A percentile compares a stretch with the other conserved stretches of the same genome.
These are phyloP conservation scores for human (Homo sapiens) DNA, from an alignment of 2,113 vertebrate species.

Conservation along the genomic window GRCh38 chr15:97504501-97505000, in stretches of 20 bases:
- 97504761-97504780: not conserved
- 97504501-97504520: not conserved
- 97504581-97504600: rapidly evolving
- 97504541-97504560: not conserved
- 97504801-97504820: not conserved
- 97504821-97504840: not conserved
- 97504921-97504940: not conserved
- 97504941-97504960: not conserved
- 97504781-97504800: not conserved
- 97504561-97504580: not conserved
- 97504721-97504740: not conserved
- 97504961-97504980: not conserved
- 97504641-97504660: not conserved
- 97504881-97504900: not conserved
- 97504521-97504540: too few species aligned
- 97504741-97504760: not conserved
- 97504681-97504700: not conserved
- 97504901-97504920: not conserved
- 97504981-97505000: not conserved
- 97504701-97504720: not conserved
- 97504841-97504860: not conserved
- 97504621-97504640: not conserved
- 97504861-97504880: not conserved
- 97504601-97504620: rapidly evolving
- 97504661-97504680: rapidly evolving